A percentile compares a stretch with the other conserved stretches of the same genome.
Conservation (phyloP, 2,113 vertebrate species). For the Todiramphus chloris region DNA sequence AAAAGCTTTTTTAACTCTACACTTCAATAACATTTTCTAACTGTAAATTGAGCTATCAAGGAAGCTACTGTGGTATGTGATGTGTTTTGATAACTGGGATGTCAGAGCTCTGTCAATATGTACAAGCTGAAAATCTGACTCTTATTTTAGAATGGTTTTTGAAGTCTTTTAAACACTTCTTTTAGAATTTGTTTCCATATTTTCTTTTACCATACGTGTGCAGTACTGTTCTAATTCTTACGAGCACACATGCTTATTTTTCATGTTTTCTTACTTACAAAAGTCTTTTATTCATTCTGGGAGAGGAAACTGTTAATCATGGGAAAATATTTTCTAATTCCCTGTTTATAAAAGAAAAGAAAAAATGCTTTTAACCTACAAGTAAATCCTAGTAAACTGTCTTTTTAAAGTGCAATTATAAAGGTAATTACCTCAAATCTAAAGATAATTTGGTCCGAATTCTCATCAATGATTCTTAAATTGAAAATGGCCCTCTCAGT, state of each 20-base stretch:
- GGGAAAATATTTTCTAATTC: conserved; percentile 8
- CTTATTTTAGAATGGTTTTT: not conserved
- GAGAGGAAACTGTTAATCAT: not conserved
- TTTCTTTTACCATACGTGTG: not conserved
- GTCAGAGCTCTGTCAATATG: not conserved
- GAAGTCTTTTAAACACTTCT: not conserved
- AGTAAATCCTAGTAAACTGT: not conserved
- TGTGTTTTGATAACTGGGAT: not conserved
- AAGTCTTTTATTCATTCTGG: conserved; percentile 6
- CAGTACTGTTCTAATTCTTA: not conserved
- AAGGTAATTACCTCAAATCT: not conserved
- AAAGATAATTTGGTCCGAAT: not conserved
- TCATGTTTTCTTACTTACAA: not conserved
- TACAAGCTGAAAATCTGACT: not conserved
- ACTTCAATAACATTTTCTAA: not conserved
- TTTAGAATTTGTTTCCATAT: not conserved
- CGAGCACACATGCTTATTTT: not conserved
- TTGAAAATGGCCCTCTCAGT: not conserved
- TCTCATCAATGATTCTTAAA: not conserved
- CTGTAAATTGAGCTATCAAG: not conserved
- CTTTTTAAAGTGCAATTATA: not conserved
- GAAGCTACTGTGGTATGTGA: not conserved
- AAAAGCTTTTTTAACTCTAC: not conserved
- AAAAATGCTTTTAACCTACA: not conserved
- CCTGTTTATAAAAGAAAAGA: not conserved